Base-by-base conservation (phyloP, 2,888 invertebrate species). In the Leucozona laternaria region DNA sequence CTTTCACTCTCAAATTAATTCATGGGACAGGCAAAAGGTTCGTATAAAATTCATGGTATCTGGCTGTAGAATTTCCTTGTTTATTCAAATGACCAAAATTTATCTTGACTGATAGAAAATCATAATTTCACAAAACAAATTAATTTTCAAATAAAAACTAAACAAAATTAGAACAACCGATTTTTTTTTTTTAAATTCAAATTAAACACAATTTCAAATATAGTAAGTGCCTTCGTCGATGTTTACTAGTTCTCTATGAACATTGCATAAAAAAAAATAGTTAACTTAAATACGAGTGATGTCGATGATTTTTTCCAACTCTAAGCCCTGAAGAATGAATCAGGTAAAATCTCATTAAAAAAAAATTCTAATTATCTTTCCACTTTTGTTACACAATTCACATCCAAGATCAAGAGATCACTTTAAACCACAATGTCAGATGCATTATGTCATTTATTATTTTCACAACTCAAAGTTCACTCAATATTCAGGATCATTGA, bases 401-500 rank as follows among this genome's bases (percentile, higher is more conserved):
- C 45, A 66, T 66, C 25, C 43, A 64, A 64, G 40, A 64, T 43
- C 43, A 40, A 43, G 25, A 25, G 58, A 58, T 58, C 58, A 58
- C 20, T 37, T 60, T 11, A 31, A 31, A 66, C 17, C 48, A 48
- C 45, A 66, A 48, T 48, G 15, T 66, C 28, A 64, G 45, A 40
- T 40, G 34, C 10, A 40, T 31, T 28, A 37, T 22, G 22, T n/a
- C n/a, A 20, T 40, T 40, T 60, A 6, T 34, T 20, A 20, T 34
- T 58, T 58, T 20, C 53, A 53, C 22, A 22, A 34, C 2, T 22
- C 2, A 22, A 60, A 45, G 48, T 45, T 66, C 64, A 66, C 31
- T 48, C 15, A 64, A 13, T 48, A 66, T 66, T 66, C 48, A 66
- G 64, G 64, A 66, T 48, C 64, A 66, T 20, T 48, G 48, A 48